Evolutionary conservation across 2,113 vertebrate species (phyloP).

Genomic region (Ceuthmochares aereus): DNA sequence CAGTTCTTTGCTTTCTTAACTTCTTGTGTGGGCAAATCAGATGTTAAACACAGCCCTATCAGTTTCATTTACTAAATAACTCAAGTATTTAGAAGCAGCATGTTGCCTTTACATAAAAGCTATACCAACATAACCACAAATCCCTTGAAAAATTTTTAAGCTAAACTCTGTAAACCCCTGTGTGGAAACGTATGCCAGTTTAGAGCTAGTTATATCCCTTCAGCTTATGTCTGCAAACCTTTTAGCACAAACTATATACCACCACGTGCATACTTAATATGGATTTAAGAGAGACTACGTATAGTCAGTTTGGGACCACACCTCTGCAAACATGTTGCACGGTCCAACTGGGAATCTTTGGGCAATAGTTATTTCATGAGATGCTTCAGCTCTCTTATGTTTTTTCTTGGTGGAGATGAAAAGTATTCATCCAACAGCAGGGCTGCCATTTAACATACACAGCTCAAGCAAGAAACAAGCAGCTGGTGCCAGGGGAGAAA

Average conservation of each 20-base stretch:
- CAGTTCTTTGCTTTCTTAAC: conserved; percentile 9
- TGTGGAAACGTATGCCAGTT: not conserved
- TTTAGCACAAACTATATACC: not conserved
- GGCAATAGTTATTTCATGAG: not conserved
- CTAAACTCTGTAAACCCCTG: fast-evolving
- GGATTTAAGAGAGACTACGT: fast-evolving
- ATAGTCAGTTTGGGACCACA: fast-evolving
- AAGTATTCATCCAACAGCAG: not conserved
- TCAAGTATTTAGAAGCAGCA: not conserved
- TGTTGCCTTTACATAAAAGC: not conserved
- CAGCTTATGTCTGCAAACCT: not conserved
- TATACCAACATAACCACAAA: not conserved
- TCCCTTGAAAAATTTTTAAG: not conserved
- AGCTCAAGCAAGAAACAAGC: not conserved
- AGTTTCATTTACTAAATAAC: not conserved
- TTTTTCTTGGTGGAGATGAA: not conserved
- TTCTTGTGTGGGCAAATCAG: not conserved
- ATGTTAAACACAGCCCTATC: not conserved
- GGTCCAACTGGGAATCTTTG: not conserved
- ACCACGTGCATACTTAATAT: fast-evolving
- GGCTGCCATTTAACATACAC: fast-evolving
- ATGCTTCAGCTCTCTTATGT: not conserved
- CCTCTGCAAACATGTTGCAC: not conserved
- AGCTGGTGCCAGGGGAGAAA: not conserved
- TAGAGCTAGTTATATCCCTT: not conserved